Base-by-base conservation (phyloP, 2,888 invertebrate species). In the Brassicogethes aeneus region DNA sequence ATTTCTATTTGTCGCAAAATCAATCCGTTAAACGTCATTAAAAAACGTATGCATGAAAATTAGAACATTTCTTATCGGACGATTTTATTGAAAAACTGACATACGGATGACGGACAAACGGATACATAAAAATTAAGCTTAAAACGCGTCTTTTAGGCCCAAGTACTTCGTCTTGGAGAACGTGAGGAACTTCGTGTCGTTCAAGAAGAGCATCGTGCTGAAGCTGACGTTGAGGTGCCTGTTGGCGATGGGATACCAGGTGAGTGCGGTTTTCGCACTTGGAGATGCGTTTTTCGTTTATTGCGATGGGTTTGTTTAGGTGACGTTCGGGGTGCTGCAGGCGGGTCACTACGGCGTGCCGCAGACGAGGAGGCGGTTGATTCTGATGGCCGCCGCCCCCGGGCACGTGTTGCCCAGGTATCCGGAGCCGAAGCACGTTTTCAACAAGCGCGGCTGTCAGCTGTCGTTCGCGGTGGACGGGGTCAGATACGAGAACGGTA, bases 321-420 rank as follows among this genome's bases (percentile, higher is more conserved):
- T 86, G 50, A 82, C 87, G 1, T 87, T 89, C 59, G 89, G 87
- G 0, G 75, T 90, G n/a, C 61, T 91, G 10, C 90, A 90, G 69
- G 89, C 89, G 1, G 91, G 90, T 1, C 80, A 82, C 60, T 90
- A 85, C 59, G 91, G 90, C 0, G 80, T 90, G 2, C 85, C 90
- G 2, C 89, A 90, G 62, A 88, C 85, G 0, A 70, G 89, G 37
- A 69, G 87, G 52, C 72, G 89, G 34, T 44, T 65, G 29, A 82
- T 91, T 32, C 80, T 91, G 17, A 62, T 90, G 45, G 91, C 89
- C 1, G 84, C 89, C 3, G 87, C 88, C 3, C 87, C 89, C 0
- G 88, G 87, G 0, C 79, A 77, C 57, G 69, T 68, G 34, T 66
- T 91, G 23, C 89, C 91, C 0, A 64, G 70, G 15, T 88, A 80